These are phyloP conservation scores for Ceryle rudis DNA, from an alignment of 2,797 vertebrate genomes.

Conservation along the genomic window DNA sequence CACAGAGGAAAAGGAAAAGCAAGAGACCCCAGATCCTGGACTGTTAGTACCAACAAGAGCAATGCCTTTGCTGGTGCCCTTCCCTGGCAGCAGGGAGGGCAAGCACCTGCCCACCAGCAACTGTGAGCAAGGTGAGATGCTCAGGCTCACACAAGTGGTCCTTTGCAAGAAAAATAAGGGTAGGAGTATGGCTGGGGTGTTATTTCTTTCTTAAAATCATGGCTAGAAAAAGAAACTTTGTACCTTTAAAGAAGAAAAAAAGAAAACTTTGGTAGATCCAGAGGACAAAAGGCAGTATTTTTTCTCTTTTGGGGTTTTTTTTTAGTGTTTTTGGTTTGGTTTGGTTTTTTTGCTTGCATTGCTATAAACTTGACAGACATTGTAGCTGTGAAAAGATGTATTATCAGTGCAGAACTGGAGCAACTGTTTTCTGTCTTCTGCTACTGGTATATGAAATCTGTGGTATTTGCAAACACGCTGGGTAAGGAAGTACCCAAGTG, in stretches of 20 bases:
- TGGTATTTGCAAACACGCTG: accelerated
- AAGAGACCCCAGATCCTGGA: not conserved
- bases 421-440: not conserved
- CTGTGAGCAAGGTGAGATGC: not conserved
- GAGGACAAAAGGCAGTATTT: not conserved
- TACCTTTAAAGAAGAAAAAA: not conserved
- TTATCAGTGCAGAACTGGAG: not conserved
- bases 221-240: not conserved
- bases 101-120: not conserved
- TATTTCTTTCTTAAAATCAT: not conserved
- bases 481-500: not conserved
- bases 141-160: not conserved
- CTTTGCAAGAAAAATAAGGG: not conserved
- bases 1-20: not conserved
- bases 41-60: accelerated
- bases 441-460: accelerated
- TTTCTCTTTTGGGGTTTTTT: not conserved
- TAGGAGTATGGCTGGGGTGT: accelerated
- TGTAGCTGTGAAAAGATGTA: not conserved
- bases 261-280: not conserved
- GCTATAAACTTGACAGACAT: not conserved
- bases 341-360: not conserved
- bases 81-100: accelerated
- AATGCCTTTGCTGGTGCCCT: not conserved
- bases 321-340: no score